Evolutionary conservation across 2,113 vertebrate species (phyloP), one percentile per base, ranked within the genome.

Genomic region (Naja naja): DNA sequence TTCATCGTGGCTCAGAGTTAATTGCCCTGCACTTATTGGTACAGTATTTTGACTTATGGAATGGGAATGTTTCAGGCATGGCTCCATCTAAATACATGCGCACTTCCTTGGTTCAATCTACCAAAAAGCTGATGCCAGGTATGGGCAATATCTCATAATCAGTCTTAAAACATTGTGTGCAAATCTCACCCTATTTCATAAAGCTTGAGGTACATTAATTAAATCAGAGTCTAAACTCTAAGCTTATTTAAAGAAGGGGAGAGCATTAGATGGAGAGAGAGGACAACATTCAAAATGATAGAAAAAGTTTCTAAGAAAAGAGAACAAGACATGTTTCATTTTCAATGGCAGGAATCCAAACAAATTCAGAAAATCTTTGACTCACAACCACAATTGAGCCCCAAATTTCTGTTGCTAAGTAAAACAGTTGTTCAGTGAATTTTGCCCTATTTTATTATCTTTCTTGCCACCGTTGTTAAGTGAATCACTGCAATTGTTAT

Each of bases 21-120:
- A 30, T 89, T 58, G 23, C 52, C 55, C 91, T 94, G 25, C 23
- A 87, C 85, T 92, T 92, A 92, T 85, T 87, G 30, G 27, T 94
- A 87, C 43, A 8, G 5, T 93, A 30, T 90, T 94, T 93, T n/a
- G 30, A 25, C 25, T 34, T 27, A 1, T 14, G 9, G 90, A 47
- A 25, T 47, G 7, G 2, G 60, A 55, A 14, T 23, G 20, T 90
- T 93, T 93, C 85, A 20, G 14, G 88, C 7, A 53, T 69, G 55
- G 55, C 3, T 22, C 74, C 8, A 64, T 93, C 49, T 60, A 16
- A 23, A 23, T 53, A 23, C 4, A 45, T 25, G 39, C 43, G 23
- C 3, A 43, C 3, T 12, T 55, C 8, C 52, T 81, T 5, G 11
- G 49, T 14, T 74, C 30, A 34, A 12, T 64, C 0, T 12, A 91